Percentiles rank a stretch among this genome's conserved stretches.
phyloP scores from a whole-genome alignment of 2,113 vertebrate genomes.

The Chaetodon trifascialis region DNA sequence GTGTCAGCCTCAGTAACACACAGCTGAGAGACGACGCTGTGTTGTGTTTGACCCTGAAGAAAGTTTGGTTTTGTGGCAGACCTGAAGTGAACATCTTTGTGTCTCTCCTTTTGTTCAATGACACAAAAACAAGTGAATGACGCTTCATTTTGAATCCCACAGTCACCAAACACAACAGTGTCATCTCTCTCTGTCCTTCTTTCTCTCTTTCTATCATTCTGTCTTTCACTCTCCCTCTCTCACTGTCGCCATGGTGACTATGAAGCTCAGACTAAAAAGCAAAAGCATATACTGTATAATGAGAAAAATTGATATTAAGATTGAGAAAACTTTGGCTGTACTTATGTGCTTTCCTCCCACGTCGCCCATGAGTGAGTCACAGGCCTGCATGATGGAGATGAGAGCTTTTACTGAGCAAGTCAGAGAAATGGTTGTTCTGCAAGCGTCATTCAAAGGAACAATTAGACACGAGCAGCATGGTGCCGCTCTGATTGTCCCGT shows the following conservation, averaged over 20 bases:
- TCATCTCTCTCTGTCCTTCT: background rate
- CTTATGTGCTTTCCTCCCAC: conserved; percentile 71
- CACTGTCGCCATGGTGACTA: conserved; percentile 66
- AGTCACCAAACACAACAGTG: background rate
- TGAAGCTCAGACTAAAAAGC: conserved; percentile 41
- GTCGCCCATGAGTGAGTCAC: conserved; percentile 68
- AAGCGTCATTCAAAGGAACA: conserved; percentile 45
- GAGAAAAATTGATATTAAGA: conserved; percentile 55
- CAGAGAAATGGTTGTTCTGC: conserved; percentile 49
- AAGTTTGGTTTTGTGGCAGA: background rate
- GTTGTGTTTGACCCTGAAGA: background rate
- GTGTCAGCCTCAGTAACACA: conserved; percentile 31
- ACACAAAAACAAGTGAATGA: conserved; percentile 3
- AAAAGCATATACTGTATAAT: conserved; percentile 47
- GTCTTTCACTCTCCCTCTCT: conserved; percentile 19
- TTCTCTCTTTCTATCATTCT: background rate
- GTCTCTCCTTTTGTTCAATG: background rate
- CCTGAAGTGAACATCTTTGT: conserved; percentile 1
- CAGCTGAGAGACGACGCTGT: background rate
- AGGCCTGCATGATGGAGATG: conserved; percentile 56
- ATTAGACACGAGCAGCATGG: conserved; percentile 12
- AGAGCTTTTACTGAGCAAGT: conserved; percentile 58
- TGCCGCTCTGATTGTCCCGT: background rate
- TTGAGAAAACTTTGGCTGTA: conserved; percentile 70
- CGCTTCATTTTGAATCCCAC: background rate